Percentiles rank a stretch among this genome's conserved stretches.
Evolutionary conservation across 2,797 vertebrate genomes (phyloP).

Genomic region (Pseudomugil tenellus): DNA sequence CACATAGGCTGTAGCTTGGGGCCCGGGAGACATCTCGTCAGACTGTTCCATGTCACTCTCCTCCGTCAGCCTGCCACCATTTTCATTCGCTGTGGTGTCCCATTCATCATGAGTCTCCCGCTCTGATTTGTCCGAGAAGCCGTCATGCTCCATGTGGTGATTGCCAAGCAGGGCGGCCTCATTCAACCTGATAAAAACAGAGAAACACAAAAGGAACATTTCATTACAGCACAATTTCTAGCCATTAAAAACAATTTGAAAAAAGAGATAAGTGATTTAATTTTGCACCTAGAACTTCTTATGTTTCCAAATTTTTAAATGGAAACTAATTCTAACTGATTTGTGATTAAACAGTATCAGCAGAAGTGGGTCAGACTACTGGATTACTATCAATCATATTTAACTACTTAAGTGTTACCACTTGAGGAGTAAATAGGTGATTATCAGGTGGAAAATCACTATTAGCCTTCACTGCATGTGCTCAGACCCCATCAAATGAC

Average conservation of each 20-base stretch:
- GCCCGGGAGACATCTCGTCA: conserved; percentile 82
- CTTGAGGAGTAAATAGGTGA: background rate
- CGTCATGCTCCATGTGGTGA: conserved; percentile 90
- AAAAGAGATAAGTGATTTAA: no score
- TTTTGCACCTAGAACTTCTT: background rate
- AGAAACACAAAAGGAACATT: conserved; percentile 22
- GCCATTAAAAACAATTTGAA: background rate
- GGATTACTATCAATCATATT: background rate
- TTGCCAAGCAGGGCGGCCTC: conserved; percentile 85
- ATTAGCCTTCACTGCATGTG: background rate
- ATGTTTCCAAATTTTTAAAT: background rate
- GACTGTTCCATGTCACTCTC: conserved; percentile 92
- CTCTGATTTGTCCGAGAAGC: conserved; percentile 93
- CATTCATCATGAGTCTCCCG: conserved; percentile 91
- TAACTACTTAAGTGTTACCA: background rate
- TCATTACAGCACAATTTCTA: background rate
- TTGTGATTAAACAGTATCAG: background rate
- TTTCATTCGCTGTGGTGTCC: conserved; percentile 85
- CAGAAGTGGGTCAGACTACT: background rate
- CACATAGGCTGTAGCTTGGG: conserved; percentile 89
- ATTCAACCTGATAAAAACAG: conserved; percentile 81
- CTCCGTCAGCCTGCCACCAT: conserved; percentile 85
- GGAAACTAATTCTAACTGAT: background rate
- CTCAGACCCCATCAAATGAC: background rate
- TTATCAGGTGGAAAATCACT: background rate